These are phyloP conservation scores for Lasius fuliginosus DNA, from an alignment of 2,888 invertebrate genomes.

Conservation along the genomic window DNA sequence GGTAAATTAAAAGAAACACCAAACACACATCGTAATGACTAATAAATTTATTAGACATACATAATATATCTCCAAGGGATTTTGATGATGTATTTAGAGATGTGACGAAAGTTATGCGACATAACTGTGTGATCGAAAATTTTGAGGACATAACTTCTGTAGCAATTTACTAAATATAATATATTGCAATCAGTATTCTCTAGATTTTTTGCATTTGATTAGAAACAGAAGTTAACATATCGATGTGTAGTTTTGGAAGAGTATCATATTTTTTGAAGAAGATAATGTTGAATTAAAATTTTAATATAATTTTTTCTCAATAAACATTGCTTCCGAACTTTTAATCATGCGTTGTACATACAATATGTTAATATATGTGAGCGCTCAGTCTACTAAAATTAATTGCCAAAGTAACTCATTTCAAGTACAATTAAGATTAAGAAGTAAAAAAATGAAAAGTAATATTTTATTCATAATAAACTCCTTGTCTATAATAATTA, in stretches of 20 bases:
- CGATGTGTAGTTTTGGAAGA: not conserved
- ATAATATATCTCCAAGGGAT: not conserved
- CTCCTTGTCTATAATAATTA: not conserved
- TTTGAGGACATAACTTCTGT: not conserved
- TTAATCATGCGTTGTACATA: not conserved
- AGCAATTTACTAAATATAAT: not conserved
- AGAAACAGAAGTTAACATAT: not conserved
- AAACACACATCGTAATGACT: constrained; percentile 14
- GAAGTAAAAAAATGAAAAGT: constrained; percentile 12
- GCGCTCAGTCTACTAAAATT: not conserved
- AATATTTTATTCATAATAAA: constrained; percentile 8
- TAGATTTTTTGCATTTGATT: not conserved
- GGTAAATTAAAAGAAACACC: constrained; percentile 1
- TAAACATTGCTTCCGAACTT: not conserved
- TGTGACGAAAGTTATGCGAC: not conserved
- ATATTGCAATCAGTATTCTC: not conserved
- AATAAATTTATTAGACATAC: not conserved
- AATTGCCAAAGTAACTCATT: constrained; percentile 21
- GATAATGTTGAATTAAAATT: constrained; percentile 17
- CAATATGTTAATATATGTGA: constrained; percentile 2
- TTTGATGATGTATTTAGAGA: not conserved
- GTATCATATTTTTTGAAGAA: not conserved
- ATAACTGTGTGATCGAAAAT: constrained; percentile 8
- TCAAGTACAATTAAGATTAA: not conserved
- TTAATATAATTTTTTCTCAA: constrained; percentile 1